Base-by-base conservation (phyloP, 2,888 invertebrate species). In the Patella ulyssiponensis region DNA sequence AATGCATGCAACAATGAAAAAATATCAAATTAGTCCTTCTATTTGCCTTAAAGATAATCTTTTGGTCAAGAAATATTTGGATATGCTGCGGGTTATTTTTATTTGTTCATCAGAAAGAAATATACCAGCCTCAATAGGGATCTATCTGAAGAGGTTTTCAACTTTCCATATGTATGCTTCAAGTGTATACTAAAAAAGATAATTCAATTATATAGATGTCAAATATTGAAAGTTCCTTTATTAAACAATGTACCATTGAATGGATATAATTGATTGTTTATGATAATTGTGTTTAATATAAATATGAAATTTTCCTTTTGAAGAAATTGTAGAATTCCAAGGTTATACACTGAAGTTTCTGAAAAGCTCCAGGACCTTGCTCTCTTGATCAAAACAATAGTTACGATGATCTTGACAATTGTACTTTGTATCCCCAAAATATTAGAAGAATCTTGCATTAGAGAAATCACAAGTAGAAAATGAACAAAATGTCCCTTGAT, bases 11-110 rank as follows among this genome's bases (percentile, higher is more conserved):
- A 64, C 64, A 64, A 64, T 64, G 64, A 23, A 64, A 64, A 64
- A 64, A 64, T 64, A 64, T 64, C 64, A 64, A 64, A 64, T 64
- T 64, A 64, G 64, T 64, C 23, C 64, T 23, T 64, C 64, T 64
- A 64, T 64, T 64, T 64, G 23, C 64, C 14, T 64, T 64, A 20
- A 64, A 64, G 64, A 64, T 64, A 64, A 20, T 64, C 23, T 64
- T 64, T 64, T 11, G 20, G 20, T 23, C 20, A 3, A 23, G 64
- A 23, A 64, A 64, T 23, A 23, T 20, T 64, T 64, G 15, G 64
- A 23, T 23, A 64, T 64, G 64, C 64, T 23, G 23, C 11, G 64
- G 64, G 64, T 64, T 64, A 64, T 64, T 64, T 64, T 64, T 20
- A 64, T 64, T 23, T 64, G 64, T 23, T 64, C 20, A 64, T 23